Base-by-base conservation (phyloP, 2,888 invertebrate species). In the Sipha maydis region DNA sequence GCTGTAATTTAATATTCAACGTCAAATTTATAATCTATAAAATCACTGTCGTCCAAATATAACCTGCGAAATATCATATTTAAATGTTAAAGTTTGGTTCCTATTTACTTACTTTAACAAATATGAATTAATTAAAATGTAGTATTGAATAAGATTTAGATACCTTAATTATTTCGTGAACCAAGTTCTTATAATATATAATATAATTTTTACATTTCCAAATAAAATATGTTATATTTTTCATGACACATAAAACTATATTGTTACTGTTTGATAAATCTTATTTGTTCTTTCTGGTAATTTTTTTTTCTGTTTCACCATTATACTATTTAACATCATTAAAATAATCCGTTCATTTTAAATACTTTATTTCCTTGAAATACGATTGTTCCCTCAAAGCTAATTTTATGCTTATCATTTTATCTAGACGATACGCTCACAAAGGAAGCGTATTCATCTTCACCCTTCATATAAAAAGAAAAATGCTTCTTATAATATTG, bases 401-500 rank as follows among this genome's bases (percentile, higher is more conserved):
- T 14, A 34, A 28, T 34, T 54, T 34, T 34, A 83, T 14, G n/a
- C 83, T 83, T 34, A 83, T 73, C 73, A 38, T 83, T 83, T 83
- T 31, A 83, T 83, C 83, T 25, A 34, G 71, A 83, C 83, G 31
- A 48, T 67, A 5, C 14, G 21, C 31, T 71, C 38, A 41, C 67
- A 67, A 67, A 80, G 67, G 41, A 67, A 67, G n/a, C 28, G 71
- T 71, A 71, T 83, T 34, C 38, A 54, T 73, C 17, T 73, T 31
- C 83, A 83, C 83, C 83, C 83, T 83, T 83, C 56, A 73, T 41
- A 9, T 9, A 31, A n/a, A 34, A 73, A 34, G 34, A 73, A 83
- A 83, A 73, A 83, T 73, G 54, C 54, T 83, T 54, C 25, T 83
- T 83, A 25, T 80, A 80, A 83, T 73, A 73, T 83, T 54, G 31